Conservation (phyloP, 1,140 invertebrate genomes). For the Zaprionus davidi region DNA sequence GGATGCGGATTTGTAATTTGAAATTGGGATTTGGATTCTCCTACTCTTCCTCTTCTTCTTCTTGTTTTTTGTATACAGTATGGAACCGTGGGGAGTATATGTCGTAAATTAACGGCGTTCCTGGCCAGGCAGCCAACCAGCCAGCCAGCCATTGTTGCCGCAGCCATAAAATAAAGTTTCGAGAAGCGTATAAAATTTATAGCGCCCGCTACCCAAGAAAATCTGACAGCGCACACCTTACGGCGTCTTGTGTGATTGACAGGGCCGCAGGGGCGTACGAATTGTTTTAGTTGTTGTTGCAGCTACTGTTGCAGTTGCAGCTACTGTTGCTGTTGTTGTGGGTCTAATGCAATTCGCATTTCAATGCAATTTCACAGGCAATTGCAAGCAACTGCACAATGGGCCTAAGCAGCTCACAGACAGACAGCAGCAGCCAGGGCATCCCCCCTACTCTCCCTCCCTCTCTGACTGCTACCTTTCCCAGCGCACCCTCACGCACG, state of each 20-base stretch:
- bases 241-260: slow-evolving; percentile 67
- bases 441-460: neutral
- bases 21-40: slow-evolving; percentile 17
- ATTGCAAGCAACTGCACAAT: slow-evolving; percentile 66
- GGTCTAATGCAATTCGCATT: slow-evolving; percentile 73
- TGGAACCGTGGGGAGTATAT: slow-evolving; percentile 78
- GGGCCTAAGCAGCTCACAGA: slow-evolving; percentile 68
- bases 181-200: slow-evolving; percentile 82
- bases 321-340: slow-evolving; percentile 23
- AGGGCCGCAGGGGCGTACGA: slow-evolving; percentile 70
- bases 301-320: slow-evolving; percentile 17
- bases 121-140: slow-evolving; percentile 21
- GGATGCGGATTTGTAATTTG: slow-evolving; percentile 10
- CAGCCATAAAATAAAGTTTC: slow-evolving; percentile 80
- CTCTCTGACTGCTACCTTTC: neutral
- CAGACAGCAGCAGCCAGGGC: slow-evolving; percentile 9
- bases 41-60: slow-evolving; percentile 9
- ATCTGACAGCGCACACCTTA: slow-evolving; percentile 80
- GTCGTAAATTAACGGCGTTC: slow-evolving; percentile 83
- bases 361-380: slow-evolving; percentile 80
- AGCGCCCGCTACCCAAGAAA: slow-evolving; percentile 66
- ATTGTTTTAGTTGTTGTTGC: neutral
- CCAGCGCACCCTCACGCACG: slow-evolving; percentile 50
- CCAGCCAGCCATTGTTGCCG: slow-evolving; percentile 25
- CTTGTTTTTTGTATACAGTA: slow-evolving; percentile 66